Evolutionary conservation across 2,888 invertebrate species (phyloP).

Genomic region (Actias luna): DNA sequence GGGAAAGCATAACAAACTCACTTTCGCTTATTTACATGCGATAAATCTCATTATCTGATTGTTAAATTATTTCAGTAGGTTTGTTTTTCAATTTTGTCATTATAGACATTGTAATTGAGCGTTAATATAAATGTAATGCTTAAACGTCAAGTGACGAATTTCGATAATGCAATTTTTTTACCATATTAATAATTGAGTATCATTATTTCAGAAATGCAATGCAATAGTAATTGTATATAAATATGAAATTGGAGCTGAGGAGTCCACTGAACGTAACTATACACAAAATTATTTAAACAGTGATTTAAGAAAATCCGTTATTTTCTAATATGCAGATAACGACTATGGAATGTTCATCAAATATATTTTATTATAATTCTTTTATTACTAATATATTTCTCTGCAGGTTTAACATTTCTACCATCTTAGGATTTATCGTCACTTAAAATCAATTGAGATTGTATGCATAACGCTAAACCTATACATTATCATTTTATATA

Average conservation of each 20-base stretch:
- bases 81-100: background rate
- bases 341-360: too few relatives aligned
- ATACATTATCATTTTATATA: too few relatives aligned
- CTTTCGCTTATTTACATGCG: too few relatives aligned
- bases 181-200: background rate
- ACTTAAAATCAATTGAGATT: too few relatives aligned
- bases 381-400: too few relatives aligned
- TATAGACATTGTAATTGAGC: background rate
- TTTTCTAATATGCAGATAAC: background rate
- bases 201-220: background rate
- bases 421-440: too few relatives aligned
- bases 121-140: background rate
- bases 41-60: background rate
- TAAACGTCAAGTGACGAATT: background rate
- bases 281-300: background rate
- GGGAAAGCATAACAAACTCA: too few relatives aligned
- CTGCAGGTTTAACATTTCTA: too few relatives aligned
- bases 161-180: background rate
- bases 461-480: too few relatives aligned
- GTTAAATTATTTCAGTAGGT: background rate
- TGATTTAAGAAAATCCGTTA: background rate
- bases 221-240: background rate
- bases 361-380: too few relatives aligned
- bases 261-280: background rate
- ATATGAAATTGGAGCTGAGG: background rate